These are phyloP conservation scores for Psilopogon haemacephalus DNA, from an alignment of 2,113 vertebrate genomes.

Conservation along the genomic window DNA sequence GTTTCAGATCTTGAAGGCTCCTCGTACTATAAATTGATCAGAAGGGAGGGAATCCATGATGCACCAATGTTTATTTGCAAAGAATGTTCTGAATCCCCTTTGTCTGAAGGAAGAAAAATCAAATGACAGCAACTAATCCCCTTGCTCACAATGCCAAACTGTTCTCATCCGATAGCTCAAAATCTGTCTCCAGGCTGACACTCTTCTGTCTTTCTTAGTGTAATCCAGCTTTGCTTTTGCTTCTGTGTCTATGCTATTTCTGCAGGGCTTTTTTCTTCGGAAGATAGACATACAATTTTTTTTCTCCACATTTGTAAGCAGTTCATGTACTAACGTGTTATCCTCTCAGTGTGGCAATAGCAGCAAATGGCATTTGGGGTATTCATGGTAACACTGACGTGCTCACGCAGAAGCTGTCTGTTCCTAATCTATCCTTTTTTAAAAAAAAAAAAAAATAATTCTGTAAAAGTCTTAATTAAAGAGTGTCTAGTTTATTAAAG, in stretches of 20 bases:
- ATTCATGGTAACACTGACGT: background rate
- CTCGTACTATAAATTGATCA: background rate
- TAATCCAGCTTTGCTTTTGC: background rate
- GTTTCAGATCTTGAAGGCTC: background rate
- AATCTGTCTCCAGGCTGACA: background rate
- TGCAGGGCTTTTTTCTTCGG: background rate
- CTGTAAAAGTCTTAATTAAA: background rate
- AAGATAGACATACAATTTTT: accelerated
- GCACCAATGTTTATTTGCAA: background rate
- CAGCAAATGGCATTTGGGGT: background rate
- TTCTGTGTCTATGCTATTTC: background rate
- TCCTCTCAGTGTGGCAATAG: background rate
- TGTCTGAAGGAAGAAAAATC: background rate
- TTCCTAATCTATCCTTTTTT: background rate
- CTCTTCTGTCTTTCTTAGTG: background rate
- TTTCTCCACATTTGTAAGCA: background rate
- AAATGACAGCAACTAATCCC: background rate
- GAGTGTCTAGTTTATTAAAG: background rate
- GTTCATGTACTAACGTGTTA: background rate
- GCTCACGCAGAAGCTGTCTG: background rate
- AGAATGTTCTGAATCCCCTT: background rate
- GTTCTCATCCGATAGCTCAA: background rate
- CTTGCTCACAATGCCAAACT: background rate
- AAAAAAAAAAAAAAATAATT: too few species aligned
- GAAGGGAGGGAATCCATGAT: background rate